These are phyloP conservation scores for Onychorhynchus coronatus DNA, from an alignment of 2,113 vertebrate genomes.

Conservation along the genomic window DNA sequence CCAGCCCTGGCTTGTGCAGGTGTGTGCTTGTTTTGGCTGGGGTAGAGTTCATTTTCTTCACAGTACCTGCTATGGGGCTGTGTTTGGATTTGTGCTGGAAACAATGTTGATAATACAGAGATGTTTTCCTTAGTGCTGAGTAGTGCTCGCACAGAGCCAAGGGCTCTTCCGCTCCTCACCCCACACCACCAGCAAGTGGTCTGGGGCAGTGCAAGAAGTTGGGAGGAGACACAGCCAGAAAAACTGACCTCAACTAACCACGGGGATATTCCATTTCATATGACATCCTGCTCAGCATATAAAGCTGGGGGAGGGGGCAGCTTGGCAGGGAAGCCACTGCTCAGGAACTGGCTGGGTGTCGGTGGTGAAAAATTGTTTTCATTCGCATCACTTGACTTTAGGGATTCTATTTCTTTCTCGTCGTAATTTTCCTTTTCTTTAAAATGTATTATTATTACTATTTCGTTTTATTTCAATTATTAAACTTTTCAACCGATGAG, in stretches of 20 bases:
- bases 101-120: background rate
- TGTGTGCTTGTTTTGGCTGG: background rate
- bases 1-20: background rate
- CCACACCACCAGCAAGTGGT: background rate
- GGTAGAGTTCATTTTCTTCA: background rate
- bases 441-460: background rate
- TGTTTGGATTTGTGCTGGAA: background rate
- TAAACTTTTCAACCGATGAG: background rate
- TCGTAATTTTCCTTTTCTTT: background rate
- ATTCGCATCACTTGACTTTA: background rate
- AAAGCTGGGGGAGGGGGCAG: too few species aligned
- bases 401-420: background rate
- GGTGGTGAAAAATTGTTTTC: background rate
- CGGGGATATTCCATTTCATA: background rate
- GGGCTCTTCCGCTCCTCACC: background rate
- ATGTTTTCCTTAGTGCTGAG: background rate
- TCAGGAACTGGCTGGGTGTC: too few species aligned
- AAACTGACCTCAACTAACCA: background rate
- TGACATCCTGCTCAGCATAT: background rate
- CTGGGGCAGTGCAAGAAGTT: background rate
- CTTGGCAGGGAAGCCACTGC: background rate
- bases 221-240: background rate
- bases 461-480: background rate
- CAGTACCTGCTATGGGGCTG: fast-evolving
- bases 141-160: background rate